Conservation (phyloP, 2,797 vertebrate species). For the Phrynocephalus guinanensis region DNA sequence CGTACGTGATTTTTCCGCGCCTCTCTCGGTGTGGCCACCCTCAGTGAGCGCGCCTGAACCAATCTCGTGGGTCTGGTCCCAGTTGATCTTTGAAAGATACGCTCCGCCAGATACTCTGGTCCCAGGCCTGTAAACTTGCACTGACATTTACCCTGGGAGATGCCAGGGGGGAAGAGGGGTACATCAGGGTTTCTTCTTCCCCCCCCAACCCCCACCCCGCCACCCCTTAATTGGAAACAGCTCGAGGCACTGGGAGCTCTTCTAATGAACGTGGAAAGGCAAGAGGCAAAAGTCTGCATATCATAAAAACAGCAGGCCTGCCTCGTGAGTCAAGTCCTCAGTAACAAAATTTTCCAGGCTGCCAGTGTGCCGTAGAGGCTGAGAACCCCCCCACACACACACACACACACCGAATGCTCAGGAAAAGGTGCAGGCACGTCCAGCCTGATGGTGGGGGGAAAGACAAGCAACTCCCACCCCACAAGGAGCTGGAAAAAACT, state of each 20-base stretch:
- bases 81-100: too few relatives aligned
- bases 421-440: too few relatives aligned
- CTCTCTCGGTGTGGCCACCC: too few relatives aligned
- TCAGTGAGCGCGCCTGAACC: too few relatives aligned
- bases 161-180: neutral
- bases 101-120: too few relatives aligned
- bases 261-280: conserved; percentile 52
- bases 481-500: neutral
- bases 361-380: neutral
- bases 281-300: conserved; percentile 43
- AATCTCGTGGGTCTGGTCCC: too few relatives aligned
- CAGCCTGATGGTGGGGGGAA: neutral
- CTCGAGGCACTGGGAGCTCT: conserved; percentile 39
- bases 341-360: neutral
- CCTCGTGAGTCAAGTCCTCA: neutral
- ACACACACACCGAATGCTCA: too few relatives aligned
- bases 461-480: neutral
- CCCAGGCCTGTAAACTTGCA: conserved; percentile 31
- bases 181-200: conserved; percentile 17
- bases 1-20: too few relatives aligned
- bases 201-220: too few relatives aligned
- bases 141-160: conserved; percentile 42
- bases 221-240: conserved; percentile 71
- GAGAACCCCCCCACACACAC: too few relatives aligned
- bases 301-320: conserved; percentile 55